Conservation (phyloP, 2,113 vertebrate species). For the Zapus hudsonius region DNA sequence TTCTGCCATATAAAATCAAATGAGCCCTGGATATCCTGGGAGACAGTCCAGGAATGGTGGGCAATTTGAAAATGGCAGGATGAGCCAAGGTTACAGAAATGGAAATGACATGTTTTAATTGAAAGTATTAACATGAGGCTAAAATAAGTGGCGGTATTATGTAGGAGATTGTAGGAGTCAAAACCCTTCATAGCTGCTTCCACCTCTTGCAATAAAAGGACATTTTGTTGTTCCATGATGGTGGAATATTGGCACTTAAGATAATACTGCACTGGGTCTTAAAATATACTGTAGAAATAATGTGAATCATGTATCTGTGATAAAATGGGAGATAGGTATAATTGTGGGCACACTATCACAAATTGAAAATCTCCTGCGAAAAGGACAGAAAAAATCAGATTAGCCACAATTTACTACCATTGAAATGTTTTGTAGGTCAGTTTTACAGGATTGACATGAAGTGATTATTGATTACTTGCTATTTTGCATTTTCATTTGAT, state of each 20-base stretch:
- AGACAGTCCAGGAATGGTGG: background rate
- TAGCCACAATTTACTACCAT: background rate
- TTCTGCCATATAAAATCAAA: constrained; percentile 41
- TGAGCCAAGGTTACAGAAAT: background rate
- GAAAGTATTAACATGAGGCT: background rate
- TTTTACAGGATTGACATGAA: background rate
- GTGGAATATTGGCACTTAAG: constrained; percentile 1
- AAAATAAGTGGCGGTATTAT: background rate
- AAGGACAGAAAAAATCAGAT: background rate
- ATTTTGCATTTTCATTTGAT: background rate
- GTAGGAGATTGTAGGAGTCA: background rate
- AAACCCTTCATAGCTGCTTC: background rate
- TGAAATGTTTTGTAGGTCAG: constrained; percentile 13
- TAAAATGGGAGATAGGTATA: constrained; percentile 23
- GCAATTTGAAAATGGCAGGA: background rate
- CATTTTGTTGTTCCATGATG: background rate
- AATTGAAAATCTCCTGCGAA: constrained; percentile 37
- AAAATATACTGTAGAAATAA: constrained; percentile 32
- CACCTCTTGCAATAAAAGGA: background rate
- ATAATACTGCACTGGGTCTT: background rate
- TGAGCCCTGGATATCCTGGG: background rate
- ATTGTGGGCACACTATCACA: background rate
- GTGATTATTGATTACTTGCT: background rate
- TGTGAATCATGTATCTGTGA: background rate
- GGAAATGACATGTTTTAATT: background rate